These are phyloP conservation scores for Melanotaenia trifasciata DNA, from an alignment of 2,797 vertebrate genomes.

Conservation along the genomic window DNA sequence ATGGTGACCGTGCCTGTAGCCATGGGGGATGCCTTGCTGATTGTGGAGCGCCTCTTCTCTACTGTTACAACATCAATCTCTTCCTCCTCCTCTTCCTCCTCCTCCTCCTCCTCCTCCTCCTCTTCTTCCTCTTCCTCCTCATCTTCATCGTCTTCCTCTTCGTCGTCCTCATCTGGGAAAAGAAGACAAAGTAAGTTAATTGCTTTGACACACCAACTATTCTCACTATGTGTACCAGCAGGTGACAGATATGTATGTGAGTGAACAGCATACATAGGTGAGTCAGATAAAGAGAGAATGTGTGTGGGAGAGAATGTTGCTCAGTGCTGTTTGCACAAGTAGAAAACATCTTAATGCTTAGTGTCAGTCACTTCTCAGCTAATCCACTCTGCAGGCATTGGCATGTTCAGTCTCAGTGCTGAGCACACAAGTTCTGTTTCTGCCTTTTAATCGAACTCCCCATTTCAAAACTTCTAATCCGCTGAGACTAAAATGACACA, in stretches of 20 bases:
- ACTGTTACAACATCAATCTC: slow-evolving; percentile 98
- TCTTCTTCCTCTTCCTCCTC: slow-evolving; percentile 76
- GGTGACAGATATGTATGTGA: slow-evolving; percentile 57
- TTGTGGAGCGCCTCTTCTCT: slow-evolving; percentile 90
- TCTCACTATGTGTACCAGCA: slow-evolving; percentile 46
- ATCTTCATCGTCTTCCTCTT: slow-evolving; percentile 80
- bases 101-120: slow-evolving; percentile 83
- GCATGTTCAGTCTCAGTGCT: slow-evolving; percentile 66
- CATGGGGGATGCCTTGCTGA: slow-evolving; percentile 70
- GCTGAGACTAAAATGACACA: slow-evolving; percentile 21
- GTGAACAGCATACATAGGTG: background rate
- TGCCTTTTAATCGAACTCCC: slow-evolving; percentile 54
- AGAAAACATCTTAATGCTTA: slow-evolving; percentile 73
- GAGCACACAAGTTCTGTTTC: slow-evolving; percentile 70
- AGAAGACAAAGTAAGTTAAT: slow-evolving; percentile 54
- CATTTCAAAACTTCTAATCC: slow-evolving; percentile 64
- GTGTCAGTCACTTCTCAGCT: slow-evolving; percentile 73
- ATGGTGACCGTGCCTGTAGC: slow-evolving; percentile 86
- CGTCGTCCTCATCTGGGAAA: slow-evolving; percentile 85
- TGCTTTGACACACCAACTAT: slow-evolving; percentile 52
- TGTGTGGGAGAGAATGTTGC: slow-evolving; percentile 61
- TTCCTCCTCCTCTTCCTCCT: slow-evolving; percentile 93
- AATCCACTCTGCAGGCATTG: slow-evolving; percentile 77
- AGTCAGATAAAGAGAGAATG: slow-evolving; percentile 27
- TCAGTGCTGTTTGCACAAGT: slow-evolving; percentile 66